Conservation (phyloP, 2,113 vertebrate species). For the Macaca nemestrina region DNA sequence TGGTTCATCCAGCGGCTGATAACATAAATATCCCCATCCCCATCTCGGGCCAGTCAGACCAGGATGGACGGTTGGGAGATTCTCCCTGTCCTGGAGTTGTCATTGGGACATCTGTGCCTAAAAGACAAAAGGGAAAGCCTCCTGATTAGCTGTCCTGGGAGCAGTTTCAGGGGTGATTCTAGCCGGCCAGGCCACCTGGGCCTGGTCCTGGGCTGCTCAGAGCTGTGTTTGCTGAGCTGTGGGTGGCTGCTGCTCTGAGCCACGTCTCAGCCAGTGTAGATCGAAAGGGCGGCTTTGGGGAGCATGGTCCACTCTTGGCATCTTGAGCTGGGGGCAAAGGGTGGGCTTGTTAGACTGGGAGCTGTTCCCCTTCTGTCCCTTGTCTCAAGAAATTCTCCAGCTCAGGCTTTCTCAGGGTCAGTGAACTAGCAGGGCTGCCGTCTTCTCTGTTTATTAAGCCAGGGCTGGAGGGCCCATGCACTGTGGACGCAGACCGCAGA, state of each 20-base stretch:
- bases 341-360: background rate
- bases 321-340: background rate
- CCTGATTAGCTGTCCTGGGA: constrained; percentile 74
- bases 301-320: background rate
- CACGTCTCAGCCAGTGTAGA: background rate
- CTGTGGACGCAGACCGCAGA: too few species aligned
- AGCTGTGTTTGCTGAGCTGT: too few species aligned
- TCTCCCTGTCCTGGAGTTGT: constrained; percentile 64
- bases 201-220: background rate
- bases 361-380: background rate
- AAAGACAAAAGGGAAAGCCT: constrained; percentile 76
- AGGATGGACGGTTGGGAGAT: constrained; percentile 69
- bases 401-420: background rate
- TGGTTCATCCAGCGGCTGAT: constrained; percentile 72
- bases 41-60: constrained; percentile 71
- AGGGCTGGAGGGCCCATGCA: too few species aligned
- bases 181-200: background rate
- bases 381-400: background rate
- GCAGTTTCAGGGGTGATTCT: constrained; percentile 49
- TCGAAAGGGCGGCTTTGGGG: background rate
- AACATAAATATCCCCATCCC: constrained; percentile 64
- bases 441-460: background rate
- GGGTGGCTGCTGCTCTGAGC: too few species aligned
- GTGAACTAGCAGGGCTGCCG: background rate
- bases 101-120: constrained; percentile 53